Evolutionary conservation across 2,113 vertebrate genomes (phyloP).

Genomic region (Gadus chalcogrammus): DNA sequence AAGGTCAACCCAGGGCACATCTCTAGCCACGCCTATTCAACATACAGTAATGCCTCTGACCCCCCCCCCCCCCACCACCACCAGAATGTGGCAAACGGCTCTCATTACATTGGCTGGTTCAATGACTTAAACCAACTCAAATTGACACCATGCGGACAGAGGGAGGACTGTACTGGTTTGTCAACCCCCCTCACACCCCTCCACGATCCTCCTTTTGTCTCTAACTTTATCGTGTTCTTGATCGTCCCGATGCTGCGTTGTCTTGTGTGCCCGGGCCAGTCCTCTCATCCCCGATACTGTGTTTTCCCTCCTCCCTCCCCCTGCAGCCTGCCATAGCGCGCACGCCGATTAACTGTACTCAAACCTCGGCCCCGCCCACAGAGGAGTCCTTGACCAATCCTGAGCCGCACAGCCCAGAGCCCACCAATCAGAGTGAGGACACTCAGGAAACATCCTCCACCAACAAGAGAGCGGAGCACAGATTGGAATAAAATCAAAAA

Average conservation of each 20-base stretch:
- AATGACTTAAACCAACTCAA: not conserved
- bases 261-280: slow-evolving; percentile 8
- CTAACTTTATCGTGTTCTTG: slow-evolving; percentile 21
- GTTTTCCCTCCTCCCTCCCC: slow-evolving; percentile 30
- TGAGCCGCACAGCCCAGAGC: slow-evolving; percentile 44
- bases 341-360: slow-evolving; percentile 72
- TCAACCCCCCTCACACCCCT: too few relatives aligned
- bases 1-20: too few relatives aligned
- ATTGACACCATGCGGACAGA: slow-evolving; percentile 22
- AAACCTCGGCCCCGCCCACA: slow-evolving; percentile 44
- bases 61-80: not conserved
- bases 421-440: slow-evolving; percentile 50
- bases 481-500: slow-evolving; percentile 50
- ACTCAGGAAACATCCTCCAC: slow-evolving; percentile 28
- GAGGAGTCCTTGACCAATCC: slow-evolving; percentile 46
- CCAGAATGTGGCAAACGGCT: not conserved
- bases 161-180: slow-evolving; percentile 32
- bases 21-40: not conserved
- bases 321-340: slow-evolving; percentile 79
- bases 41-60: slow-evolving; percentile 46
- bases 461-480: slow-evolving; percentile 46
- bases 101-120: not conserved
- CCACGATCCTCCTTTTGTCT: slow-evolving; percentile 4
- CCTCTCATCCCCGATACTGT: slow-evolving; percentile 13
- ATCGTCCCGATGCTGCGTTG: not conserved